Evolutionary conservation across 2,888 invertebrate species (phyloP).

Genomic region (Sinodicranocentrus sp.): DNA sequence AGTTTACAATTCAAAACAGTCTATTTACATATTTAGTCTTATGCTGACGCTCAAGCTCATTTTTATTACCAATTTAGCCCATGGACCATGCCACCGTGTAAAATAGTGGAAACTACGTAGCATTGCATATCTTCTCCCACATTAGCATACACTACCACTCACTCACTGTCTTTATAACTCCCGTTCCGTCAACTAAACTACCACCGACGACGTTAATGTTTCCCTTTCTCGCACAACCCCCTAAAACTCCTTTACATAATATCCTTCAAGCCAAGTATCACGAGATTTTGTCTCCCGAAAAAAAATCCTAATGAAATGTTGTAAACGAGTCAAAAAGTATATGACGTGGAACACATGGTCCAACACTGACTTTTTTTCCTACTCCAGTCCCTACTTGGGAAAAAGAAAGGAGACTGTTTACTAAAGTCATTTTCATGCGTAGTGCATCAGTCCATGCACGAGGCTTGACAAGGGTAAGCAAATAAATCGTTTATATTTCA

Average conservation of each 20-base stretch:
- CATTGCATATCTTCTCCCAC: background rate
- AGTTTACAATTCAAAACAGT: slow-evolving; percentile 14
- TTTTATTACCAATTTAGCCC: slow-evolving; percentile 16
- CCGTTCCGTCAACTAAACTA: too few species aligned
- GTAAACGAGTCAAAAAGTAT: background rate
- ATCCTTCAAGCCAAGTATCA: too few species aligned
- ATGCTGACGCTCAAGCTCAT: background rate
- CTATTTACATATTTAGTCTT: slow-evolving; percentile 4
- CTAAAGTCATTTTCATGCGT: background rate
- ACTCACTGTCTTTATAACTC: too few species aligned
- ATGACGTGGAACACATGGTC: slow-evolving; percentile 12
- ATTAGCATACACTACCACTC: background rate
- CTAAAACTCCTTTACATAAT: too few species aligned
- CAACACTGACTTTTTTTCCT: slow-evolving; percentile 8
- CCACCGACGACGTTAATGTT: too few species aligned
- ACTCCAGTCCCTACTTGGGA: background rate
- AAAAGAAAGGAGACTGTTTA: background rate
- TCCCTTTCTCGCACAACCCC: too few species aligned
- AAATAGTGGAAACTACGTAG: background rate
- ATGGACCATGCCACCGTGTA: background rate
- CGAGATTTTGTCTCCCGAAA: too few species aligned
- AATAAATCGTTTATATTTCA: slow-evolving; percentile 58
- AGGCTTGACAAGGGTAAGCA: slow-evolving; percentile 51
- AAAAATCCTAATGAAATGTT: background rate
- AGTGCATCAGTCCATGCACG: slow-evolving; percentile 49